phyloP scores from a whole-genome alignment of 2,113 vertebrate genomes.

The Athene noctua region DNA sequence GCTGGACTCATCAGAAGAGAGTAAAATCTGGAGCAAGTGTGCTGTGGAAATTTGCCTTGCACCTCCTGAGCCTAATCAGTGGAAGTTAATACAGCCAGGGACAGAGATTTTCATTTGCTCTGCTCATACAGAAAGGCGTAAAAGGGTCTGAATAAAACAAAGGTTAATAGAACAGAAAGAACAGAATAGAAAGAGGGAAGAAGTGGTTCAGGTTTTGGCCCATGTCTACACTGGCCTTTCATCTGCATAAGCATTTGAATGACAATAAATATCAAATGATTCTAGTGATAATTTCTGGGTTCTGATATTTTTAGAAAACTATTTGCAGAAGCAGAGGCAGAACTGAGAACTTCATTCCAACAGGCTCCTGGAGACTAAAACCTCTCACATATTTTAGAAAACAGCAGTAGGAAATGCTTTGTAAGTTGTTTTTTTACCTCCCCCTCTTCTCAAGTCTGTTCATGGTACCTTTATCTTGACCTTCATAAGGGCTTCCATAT shows the following conservation, averaged over 20 bases:
- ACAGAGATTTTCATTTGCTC: not conserved
- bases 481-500: not conserved
- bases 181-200: not conserved
- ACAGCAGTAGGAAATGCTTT: not conserved
- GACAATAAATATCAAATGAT: conserved; percentile 7
- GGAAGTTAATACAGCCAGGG: not conserved
- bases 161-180: too few species aligned
- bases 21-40: not conserved
- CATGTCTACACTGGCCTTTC: not conserved
- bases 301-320: conserved; percentile 29
- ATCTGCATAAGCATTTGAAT: not conserved
- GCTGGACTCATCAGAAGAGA: not conserved
- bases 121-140: not conserved
- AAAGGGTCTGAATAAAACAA: too few species aligned
- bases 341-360: conserved; percentile 4
- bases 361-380: not conserved
- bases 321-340: conserved; percentile 30
- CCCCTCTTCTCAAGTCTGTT: not conserved
- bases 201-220: not conserved
- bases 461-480: not conserved
- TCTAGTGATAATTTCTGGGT: not conserved
- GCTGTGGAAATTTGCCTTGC: not conserved
- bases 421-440: not conserved
- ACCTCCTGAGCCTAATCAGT: not conserved
- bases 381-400: not conserved